Evolutionary conservation across 2,113 vertebrate species (phyloP).

Genomic region (Coracopsis vasa): DNA sequence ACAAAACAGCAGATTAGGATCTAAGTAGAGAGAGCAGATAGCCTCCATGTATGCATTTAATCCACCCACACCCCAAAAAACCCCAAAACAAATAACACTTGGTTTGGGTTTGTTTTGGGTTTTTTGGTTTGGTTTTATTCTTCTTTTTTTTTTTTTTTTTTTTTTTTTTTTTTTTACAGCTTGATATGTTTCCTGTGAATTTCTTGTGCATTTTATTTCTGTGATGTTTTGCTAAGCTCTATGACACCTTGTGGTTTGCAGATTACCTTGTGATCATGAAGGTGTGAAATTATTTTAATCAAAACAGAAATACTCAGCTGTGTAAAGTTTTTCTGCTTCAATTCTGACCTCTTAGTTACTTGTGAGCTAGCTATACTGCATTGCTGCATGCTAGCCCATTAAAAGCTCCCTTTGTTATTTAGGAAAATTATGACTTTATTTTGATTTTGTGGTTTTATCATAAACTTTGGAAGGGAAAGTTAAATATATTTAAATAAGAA

Average conservation of each 20-base stretch:
- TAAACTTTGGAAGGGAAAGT: not conserved
- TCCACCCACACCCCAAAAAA: not conserved
- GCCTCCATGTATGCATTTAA: not conserved
- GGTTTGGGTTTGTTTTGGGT: fast-evolving
- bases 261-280: slow-evolving; percentile 1
- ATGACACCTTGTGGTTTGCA: slow-evolving; percentile 16
- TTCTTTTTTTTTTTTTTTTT: not conserved
- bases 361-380: not conserved
- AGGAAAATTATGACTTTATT: not conserved
- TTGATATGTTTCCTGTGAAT: not conserved
- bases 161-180: not conserved
- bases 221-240: not conserved
- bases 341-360: not conserved
- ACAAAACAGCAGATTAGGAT: not conserved
- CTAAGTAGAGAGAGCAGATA: not conserved
- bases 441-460: slow-evolving; percentile 23
- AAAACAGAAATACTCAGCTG: not conserved
- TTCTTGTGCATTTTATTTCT: slow-evolving; percentile 19
- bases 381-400: not conserved
- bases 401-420: slow-evolving; percentile 13
- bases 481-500: slow-evolving; percentile 23
- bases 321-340: not conserved
- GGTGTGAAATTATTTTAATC: slow-evolving; percentile 42
- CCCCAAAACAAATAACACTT: not conserved
- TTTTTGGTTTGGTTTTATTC: not conserved